These are phyloP conservation scores for Deilephila elpenor DNA, from an alignment of 2,888 invertebrate species.

Conservation along the genomic window DNA sequence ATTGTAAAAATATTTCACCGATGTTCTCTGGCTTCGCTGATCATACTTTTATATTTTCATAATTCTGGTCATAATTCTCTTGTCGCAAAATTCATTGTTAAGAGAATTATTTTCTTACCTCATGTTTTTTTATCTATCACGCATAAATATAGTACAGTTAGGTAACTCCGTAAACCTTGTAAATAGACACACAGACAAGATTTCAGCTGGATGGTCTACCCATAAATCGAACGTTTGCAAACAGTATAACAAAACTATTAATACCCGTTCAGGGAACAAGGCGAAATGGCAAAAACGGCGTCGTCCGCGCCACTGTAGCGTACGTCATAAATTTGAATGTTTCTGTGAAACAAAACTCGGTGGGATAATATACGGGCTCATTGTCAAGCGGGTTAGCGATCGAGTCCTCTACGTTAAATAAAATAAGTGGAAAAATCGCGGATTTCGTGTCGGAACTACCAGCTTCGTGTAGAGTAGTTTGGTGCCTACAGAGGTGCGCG, in stretches of 20 bases:
- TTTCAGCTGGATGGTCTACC: conserved; percentile 20
- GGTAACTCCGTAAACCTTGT: background rate
- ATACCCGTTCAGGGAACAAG: conserved; percentile 52
- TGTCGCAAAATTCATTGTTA: no score
- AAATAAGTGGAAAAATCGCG: conserved; percentile 69
- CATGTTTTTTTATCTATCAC: no score
- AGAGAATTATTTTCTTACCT: no score
- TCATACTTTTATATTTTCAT: no score
- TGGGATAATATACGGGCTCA: conserved; percentile 77
- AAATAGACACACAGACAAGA: background rate
- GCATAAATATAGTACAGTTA: no score
- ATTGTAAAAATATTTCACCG: no score
- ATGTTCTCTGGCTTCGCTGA: no score
- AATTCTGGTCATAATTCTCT: no score
- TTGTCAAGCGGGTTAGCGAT: conserved; percentile 68
- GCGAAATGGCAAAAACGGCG: conserved; percentile 62
- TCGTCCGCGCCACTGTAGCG: conserved; percentile 46
- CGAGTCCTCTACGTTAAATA: conserved; percentile 53
- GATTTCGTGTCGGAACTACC: conserved; percentile 66
- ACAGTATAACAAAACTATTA: conserved; percentile 57
- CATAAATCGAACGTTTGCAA: conserved; percentile 40
- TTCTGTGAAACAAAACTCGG: conserved; percentile 66
- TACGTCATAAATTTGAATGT: conserved; percentile 82
- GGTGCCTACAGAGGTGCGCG: background rate
- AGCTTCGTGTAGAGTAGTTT: conserved; percentile 46